Base-by-base conservation (phyloP, 2,888 invertebrate genomes). In the Volucella inflata region DNA sequence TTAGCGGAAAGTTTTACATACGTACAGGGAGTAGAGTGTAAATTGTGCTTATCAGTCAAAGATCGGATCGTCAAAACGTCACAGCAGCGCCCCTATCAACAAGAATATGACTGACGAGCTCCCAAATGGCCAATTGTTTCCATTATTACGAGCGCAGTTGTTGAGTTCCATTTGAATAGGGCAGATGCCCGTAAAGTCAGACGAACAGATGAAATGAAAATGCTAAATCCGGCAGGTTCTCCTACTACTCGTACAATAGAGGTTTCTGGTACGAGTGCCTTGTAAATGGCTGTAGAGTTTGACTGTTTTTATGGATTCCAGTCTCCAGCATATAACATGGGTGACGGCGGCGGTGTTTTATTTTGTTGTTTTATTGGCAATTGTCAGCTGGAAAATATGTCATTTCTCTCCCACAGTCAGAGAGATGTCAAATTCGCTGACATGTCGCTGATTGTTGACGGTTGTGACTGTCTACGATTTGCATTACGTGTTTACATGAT, bases 341-440 rank as follows among this genome's bases (percentile, higher is more conserved):
- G 6, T 30, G 30, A 30, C 6, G 4, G 30, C 6, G 4, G 30
- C 6, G 6, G 30, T 30, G 30, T 30, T 30, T 30, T 30, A 30
- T 30, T 30, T 30, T 64, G 9, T 46, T 68, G 71, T 78, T 64
- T 71, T 67, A 78, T 72, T 78, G 67, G 11, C 78, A 44, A 84
- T 79, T 84, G 84, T 84, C 84, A 84, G 44, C 75, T 75, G 44
- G 75, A 59, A 84, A 84, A 84, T 84, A 76, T 80, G 84, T 76
- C 75, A 80, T 80, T 80, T 67, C 65, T 59, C 75, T 84, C 84
- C 84, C 84, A 84, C 84, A 70, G 80, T 67, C 64, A 30, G 40
- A 60, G 30, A 30, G 42, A 76, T 84, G 84, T 84, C 84, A 80
- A 84, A 65, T 55, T 4, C 14, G 62, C 60, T 75, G 80, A 84